Evolutionary conservation across 2,797 vertebrate species (phyloP), one percentile per base, ranked within the genome.

Genomic region (Semotilus atromaculatus): DNA sequence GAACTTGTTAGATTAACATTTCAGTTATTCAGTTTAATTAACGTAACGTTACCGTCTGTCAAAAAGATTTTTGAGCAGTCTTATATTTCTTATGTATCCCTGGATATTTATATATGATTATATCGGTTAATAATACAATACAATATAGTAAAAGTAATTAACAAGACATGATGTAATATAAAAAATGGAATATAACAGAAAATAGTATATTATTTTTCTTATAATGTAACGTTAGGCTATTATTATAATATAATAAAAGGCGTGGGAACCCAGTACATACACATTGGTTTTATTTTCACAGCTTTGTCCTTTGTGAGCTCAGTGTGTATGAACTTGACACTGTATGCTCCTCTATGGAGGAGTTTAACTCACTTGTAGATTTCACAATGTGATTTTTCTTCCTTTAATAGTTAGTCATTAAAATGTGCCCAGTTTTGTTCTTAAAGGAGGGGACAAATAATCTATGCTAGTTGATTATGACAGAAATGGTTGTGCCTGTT

Each of bases 401-500:
- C 21, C 16, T 48, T 43, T 23, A 31, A 10, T 9, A 53, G 48
- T 68, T 80, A 70, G 29, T 64, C 45, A 55, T 55, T 13, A 5
- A 66, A 53, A 83, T 67, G 38, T 36, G 0, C 3, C 60, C 5
- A 53, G 60, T 66, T 66, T 19, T 76, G 36, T 77, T 68, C 62
- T 3, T 58, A 7, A 83, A 77, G 62, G 45, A n/a, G 64, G 45
- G 58, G 16, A 21, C 0, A 72, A 40, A 60, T 72, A 71, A 83
- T 62, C 11, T 38, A 18, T 31, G n/a, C 72, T 40, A 8, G 5
- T n/a, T 14, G 9, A 36, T 34, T 68, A 31, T 68, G 18, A 38
- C n/a, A 75, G 23, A 64, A 64, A 66, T 29, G 3, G 43, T 36
- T 84, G 7, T 70, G 73, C 73, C 7, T 84, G 73, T 68, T 29